Base-by-base conservation (phyloP, 2,888 invertebrate species). In the Hybos culiciformis region DNA sequence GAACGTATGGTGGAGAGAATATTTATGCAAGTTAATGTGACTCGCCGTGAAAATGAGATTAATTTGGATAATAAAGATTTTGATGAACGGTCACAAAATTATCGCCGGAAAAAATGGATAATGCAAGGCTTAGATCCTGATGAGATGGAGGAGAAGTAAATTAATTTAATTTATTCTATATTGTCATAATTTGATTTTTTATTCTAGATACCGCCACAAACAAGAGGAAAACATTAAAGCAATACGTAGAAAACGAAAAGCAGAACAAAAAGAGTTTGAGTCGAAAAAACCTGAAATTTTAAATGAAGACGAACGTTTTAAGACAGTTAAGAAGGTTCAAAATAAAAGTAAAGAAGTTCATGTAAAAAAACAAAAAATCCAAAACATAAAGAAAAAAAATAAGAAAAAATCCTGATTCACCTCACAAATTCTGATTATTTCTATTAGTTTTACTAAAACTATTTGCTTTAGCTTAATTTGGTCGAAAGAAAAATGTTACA, bases 41-140 rank as follows among this genome's bases (percentile, higher is more conserved):
- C 92, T 0, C 83, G 87, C 50, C 77, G 94, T 46, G 92, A 96
- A 62, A 91, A 93, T 4, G 88, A 93, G 63, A 86, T 97, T 36
- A 79, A 80, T 61, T 63, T 96, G 41, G 93, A 94, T 57, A 87
- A 92, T 61, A 80, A 78, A 44, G 85, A 92, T 65, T 94, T 94
- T 60, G 91, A 87, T 60, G 88, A 92, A 62, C 76, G 83, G 51
- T 82, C 79, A 57, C 74, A 79, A 56, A 87, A 85, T 53, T 90
- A 96, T 68, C 79, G 87, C 54, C 70, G 83, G 54, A 96, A 94
- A 64, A 77, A 85, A 44, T 77, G 92, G 72, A 79, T 93, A 50
- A 67, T 88, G 56, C 83, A 90, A 47, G 92, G 91, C 4, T 75
- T 80, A 46, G 81, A 87, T 67, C 84, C 85, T 0, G 83, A 84